These are phyloP conservation scores for Atrichornis clamosus DNA, from an alignment of 2,113 vertebrate genomes.

Conservation along the genomic window DNA sequence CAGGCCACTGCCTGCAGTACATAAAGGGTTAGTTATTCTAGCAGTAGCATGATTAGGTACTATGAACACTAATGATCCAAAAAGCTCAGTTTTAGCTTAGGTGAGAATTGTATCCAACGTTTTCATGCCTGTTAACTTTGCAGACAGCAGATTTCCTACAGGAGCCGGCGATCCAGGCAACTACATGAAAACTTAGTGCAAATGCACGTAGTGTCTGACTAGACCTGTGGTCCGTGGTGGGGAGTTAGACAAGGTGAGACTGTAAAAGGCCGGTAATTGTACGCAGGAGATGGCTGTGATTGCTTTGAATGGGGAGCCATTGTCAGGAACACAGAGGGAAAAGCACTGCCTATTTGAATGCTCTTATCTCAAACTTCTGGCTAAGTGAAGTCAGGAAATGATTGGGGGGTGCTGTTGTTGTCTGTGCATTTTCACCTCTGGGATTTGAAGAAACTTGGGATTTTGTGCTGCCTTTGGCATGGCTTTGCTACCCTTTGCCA, in stretches of 20 bases:
- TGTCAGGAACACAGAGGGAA: conserved; percentile 13
- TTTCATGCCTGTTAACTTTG: conserved; percentile 42
- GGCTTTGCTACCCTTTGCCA: conserved; percentile 4
- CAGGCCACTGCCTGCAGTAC: not conserved
- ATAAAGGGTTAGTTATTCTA: conserved; percentile 3
- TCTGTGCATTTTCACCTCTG: conserved; percentile 2
- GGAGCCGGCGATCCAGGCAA: not conserved
- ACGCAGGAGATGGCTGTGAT: conserved; percentile 51
- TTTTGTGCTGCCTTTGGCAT: conserved; percentile 46
- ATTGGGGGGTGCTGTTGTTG: not conserved
- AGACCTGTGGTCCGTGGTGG: not conserved
- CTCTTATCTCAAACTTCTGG: conserved; percentile 21
- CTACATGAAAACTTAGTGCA: conserved; percentile 9
- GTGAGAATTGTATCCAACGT: not conserved
- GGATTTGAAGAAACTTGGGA: conserved; percentile 32
- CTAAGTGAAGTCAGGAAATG: conserved; percentile 3
- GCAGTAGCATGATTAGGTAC: conserved; percentile 18
- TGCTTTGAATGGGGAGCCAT: conserved; percentile 50
- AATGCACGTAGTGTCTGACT: conserved; percentile 50
- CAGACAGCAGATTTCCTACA: conserved; percentile 23
- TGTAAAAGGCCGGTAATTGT: conserved; percentile 58
- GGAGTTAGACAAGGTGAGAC: conserved; percentile 57
- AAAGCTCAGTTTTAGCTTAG: not conserved
- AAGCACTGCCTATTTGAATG: not conserved
- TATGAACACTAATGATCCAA: conserved; percentile 27